Base-by-base conservation (phyloP, 2,113 vertebrate genomes). In the Chauna torquata region DNA sequence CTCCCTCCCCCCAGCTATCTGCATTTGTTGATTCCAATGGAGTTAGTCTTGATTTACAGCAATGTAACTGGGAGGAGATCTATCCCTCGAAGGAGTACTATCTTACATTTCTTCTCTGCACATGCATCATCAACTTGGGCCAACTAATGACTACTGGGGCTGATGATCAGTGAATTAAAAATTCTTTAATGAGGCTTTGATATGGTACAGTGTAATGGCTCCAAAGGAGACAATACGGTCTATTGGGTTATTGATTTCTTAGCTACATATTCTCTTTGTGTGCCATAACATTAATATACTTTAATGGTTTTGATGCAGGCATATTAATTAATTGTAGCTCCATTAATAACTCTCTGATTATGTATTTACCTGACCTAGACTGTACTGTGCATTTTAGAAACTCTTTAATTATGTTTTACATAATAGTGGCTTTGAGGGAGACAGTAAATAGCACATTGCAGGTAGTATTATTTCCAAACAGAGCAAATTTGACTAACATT, bases 321-420 rank as follows among this genome's bases (percentile, higher is more conserved):
- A 97, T 97, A 96, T 97, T 97, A 97, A 98, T 98, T 97, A 98
- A 98, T 97, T 94, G 91, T 71, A 91, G 86, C 32, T 93, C 91
- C 97, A 97, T 97, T 97, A 97, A 97, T 98, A 97, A 97, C 94
- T 97, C 83, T 50, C 71, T 97, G 96, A 97, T 97, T 98, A 96
- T 96, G 95, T 97, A 95, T 97, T 98, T 98, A 98, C 97, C 96
- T 98, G 96, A 95, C 94, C 95, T 91, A 93, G 94, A 90, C 95
- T 95, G 49, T 85, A 86, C 69, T 44, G 50, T 7, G 30, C 86
- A 95, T 96, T 95, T 97, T 95, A 95, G 95, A 94, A 97, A 95
- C 66, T 79, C 90, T 95, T 96, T 95, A 97, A 97, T 97, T 97
- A 97, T 32, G 20, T 88, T 96, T 97, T 93, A 77, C 74, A 91